A percentile compares a stretch with the other conserved stretches of the same genome.
Conservation (phyloP, 2,888 invertebrate species). For the Imbricaverruca yamaguchii region DNA sequence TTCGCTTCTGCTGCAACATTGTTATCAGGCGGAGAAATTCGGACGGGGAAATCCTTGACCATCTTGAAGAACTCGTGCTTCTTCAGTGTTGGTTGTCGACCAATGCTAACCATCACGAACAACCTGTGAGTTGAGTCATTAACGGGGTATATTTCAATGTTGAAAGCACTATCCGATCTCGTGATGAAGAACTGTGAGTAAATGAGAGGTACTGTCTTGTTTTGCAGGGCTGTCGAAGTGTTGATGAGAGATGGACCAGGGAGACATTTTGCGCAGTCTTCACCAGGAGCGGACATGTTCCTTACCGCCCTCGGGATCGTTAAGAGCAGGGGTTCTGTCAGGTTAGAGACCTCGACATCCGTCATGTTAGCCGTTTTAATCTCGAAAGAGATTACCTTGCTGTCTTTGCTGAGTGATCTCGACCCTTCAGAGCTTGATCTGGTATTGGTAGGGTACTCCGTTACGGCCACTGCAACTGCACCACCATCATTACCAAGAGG, state of each 20-base stretch:
- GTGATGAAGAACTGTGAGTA: constrained; percentile 23
- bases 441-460: constrained; percentile 10
- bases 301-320: constrained; percentile 11
- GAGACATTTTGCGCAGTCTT: background rate
- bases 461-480: background rate
- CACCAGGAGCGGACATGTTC: background rate
- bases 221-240: constrained; percentile 10
- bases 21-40: background rate
- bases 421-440: background rate
- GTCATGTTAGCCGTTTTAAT: background rate
- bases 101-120: constrained; percentile 26
- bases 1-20: background rate
- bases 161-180: constrained; percentile 12
- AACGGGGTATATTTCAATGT: constrained; percentile 18
- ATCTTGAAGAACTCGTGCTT: constrained; percentile 22
- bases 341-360: constrained; percentile 2
- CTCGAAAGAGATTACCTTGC: constrained; percentile 13
- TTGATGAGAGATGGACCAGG: constrained; percentile 1
- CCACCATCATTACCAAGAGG: constrained; percentile 22
- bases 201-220: constrained; percentile 17
- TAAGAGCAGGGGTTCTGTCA: constrained; percentile 18
- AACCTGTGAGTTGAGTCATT: background rate
- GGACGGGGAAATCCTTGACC: constrained; percentile 16
- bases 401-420: background rate
- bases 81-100: constrained; percentile 26